Conservation (phyloP, 64 coral and sea anemone species). For the Actinia tenebrosa region DNA sequence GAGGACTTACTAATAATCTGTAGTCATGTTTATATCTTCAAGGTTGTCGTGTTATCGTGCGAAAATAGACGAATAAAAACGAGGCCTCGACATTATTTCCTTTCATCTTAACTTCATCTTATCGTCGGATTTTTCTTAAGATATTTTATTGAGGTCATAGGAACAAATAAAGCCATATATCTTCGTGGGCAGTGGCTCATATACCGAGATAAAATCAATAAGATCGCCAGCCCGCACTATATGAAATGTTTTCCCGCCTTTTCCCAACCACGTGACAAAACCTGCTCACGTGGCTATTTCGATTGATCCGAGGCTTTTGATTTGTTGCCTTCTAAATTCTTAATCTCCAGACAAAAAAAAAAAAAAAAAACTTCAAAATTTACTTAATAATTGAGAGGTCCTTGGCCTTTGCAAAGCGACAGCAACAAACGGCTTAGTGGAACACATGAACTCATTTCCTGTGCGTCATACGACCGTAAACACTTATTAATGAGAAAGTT, state of each 20-base stretch:
- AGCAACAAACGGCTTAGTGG: neutral
- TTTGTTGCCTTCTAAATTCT: neutral
- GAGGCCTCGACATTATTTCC: neutral
- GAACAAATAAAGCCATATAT: neutral
- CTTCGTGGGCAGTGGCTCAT: neutral
- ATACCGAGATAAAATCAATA: neutral
- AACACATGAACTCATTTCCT: neutral
- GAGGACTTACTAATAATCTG: neutral
- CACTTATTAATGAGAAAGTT: neutral
- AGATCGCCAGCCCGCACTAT: neutral
- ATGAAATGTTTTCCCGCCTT: neutral
- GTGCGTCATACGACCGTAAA: neutral
- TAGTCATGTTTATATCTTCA: neutral
- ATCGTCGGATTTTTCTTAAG: neutral
- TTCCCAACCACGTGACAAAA: neutral
- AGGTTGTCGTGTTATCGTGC: neutral
- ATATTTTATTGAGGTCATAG: neutral
- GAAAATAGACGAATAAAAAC: too few relatives aligned
- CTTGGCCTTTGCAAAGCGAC: neutral
- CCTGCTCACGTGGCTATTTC: neutral
- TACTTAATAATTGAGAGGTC: neutral
- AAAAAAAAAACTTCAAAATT: neutral
- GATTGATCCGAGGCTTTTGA: neutral
- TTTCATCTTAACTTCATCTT: neutral
- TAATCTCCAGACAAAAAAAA: neutral